These are phyloP conservation scores for Coelopa pilipes DNA, from an alignment of 2,888 invertebrate species.

Conservation along the genomic window DNA sequence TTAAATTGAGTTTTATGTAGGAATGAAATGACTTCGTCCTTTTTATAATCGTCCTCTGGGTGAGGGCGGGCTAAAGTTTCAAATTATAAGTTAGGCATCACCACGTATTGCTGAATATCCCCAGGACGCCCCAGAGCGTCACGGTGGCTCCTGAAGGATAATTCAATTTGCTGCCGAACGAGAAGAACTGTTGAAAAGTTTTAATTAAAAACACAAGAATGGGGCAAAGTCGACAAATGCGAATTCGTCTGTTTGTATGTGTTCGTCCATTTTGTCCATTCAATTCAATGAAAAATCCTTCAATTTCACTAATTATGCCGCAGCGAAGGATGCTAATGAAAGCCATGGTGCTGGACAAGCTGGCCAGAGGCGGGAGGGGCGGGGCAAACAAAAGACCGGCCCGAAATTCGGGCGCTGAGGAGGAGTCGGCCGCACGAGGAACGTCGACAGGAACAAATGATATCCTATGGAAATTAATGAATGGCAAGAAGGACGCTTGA, in stretches of 20 bases:
- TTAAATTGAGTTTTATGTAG: too few species aligned
- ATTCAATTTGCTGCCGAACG: slow-evolving; percentile 11
- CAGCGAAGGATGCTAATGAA: slow-evolving; percentile 2
- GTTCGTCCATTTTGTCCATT: slow-evolving; percentile 16
- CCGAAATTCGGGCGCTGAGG: neutral
- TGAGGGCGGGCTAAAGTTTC: too few species aligned
- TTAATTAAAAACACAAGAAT: slow-evolving; percentile 27
- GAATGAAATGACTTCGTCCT: too few species aligned
- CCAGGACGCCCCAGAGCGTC: neutral
- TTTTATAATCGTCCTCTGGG: too few species aligned
- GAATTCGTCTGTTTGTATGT: neutral
- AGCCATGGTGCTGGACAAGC: neutral
- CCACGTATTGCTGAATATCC: too few species aligned
- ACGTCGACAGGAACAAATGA: neutral
- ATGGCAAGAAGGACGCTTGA: neutral
- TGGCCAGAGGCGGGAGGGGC: too few species aligned
- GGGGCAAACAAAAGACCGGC: slow-evolving; percentile 19
- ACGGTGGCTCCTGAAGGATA: neutral
- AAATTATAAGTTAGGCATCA: too few species aligned
- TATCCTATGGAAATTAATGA: slow-evolving; percentile 10
- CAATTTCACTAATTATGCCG: slow-evolving; percentile 30
- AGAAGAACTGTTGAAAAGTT: neutral
- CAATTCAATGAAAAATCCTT: slow-evolving; percentile 21
- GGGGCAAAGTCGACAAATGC: neutral
- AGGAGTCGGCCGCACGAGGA: neutral